Percentiles rank a stretch among this genome's conserved stretches.
These are phyloP conservation scores for Agrochola lota DNA, from an alignment of 2,888 invertebrate species.

Conservation along the genomic window DNA sequence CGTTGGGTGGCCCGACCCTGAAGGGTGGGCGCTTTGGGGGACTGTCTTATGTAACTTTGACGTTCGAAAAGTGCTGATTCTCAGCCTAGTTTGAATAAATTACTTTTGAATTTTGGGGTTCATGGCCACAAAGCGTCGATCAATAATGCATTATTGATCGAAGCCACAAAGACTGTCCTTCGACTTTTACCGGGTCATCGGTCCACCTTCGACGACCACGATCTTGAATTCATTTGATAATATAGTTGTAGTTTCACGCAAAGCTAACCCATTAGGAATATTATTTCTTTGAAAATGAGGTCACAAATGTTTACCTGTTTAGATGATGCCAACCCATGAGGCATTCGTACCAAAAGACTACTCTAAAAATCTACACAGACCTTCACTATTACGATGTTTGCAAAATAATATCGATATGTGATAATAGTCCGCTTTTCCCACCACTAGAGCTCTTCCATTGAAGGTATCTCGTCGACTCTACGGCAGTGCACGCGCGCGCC, in stretches of 20 bases:
- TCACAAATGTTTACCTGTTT: neutral
- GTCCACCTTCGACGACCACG: too few relatives aligned
- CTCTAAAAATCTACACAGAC: neutral
- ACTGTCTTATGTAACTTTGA: too few relatives aligned
- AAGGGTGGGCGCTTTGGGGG: too few relatives aligned
- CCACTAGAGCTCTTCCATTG: constrained; percentile 67
- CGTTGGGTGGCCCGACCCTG: too few relatives aligned
- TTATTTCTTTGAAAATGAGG: neutral
- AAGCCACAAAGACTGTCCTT: neutral
- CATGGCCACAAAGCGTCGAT: neutral
- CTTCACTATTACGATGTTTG: neutral
- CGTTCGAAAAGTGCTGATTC: too few relatives aligned
- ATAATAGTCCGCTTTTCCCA: constrained; percentile 37
- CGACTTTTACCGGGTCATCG: neutral
- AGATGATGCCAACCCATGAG: too few relatives aligned
- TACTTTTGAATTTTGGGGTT: too few relatives aligned
- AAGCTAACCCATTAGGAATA: neutral
- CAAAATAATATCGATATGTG: constrained; percentile 30
- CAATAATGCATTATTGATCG: too few relatives aligned
- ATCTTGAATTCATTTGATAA: neutral
- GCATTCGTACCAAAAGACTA: neutral
- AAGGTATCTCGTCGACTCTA: constrained; percentile 64
- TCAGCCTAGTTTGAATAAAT: too few relatives aligned
- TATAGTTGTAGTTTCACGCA: neutral
- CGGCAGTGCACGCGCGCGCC: constrained; percentile 63